A percentile compares a stretch with the other conserved stretches of the same genome.
Conservation (phyloP, 2,888 invertebrate species). For the Deladenus siricidicola region DNA sequence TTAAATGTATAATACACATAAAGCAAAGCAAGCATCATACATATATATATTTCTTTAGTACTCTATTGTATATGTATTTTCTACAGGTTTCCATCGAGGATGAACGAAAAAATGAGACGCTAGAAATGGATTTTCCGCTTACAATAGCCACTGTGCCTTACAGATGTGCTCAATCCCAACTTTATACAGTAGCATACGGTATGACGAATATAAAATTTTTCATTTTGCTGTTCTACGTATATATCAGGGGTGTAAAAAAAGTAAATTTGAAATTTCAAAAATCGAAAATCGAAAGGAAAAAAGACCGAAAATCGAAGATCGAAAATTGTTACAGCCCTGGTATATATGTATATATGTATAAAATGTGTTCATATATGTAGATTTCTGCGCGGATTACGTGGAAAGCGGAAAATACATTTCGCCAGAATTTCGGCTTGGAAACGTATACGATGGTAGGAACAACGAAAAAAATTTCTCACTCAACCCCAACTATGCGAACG, state of each 20-base stretch:
- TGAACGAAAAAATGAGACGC: conserved; percentile 66
- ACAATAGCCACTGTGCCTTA: conserved; percentile 69
- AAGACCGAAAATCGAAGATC: too few relatives aligned
- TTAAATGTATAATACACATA: not conserved
- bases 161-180: conserved; percentile 54
- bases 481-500: too few relatives aligned
- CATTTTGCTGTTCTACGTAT: too few relatives aligned
- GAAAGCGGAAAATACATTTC: conserved; percentile 72
- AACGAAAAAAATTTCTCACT: too few relatives aligned
- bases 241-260: too few relatives aligned
- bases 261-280: too few relatives aligned
- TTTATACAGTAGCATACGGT: conserved; percentile 51
- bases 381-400: conserved; percentile 66
- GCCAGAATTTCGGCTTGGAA: conserved; percentile 70
- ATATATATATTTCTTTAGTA: too few relatives aligned
- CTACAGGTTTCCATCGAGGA: conserved; percentile 65
- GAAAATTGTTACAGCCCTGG: too few relatives aligned
- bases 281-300: too few relatives aligned
- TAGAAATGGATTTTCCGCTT: conserved; percentile 68
- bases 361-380: conserved; percentile 56
- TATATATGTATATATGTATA: not conserved
- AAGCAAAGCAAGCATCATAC: too few relatives aligned
- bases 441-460: conserved; percentile 60
- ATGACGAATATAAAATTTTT: too few relatives aligned
- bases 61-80: too few relatives aligned